Evolutionary conservation across 2,888 invertebrate species (phyloP), one percentile per base, ranked within the genome.

Genomic region (Pardosa pseudoannulata): DNA sequence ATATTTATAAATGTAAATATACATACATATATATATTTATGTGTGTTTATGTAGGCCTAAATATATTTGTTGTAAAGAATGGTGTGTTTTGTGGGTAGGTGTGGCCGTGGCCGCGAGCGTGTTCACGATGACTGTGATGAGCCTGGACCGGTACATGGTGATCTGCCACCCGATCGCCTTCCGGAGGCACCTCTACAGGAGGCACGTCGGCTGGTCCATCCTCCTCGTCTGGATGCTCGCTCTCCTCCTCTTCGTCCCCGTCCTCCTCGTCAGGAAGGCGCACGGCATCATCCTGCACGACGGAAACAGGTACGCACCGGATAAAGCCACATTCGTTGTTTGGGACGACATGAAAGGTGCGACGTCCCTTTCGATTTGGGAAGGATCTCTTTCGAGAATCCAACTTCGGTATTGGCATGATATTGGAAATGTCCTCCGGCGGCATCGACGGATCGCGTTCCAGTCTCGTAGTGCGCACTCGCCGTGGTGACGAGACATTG

Each of bases 71-170:
- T n/a, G n/a, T n/a, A n/a, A n/a, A n/a, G n/a, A n/a, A n/a, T n/a
- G n/a, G n/a, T n/a, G n/a, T n/a, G n/a, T n/a, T n/a, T n/a, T n/a
- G n/a, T n/a, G n/a, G 5, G 36, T 41, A 95, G 95, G 95, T 78
- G 94, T 95, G 31, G 94, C 95, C n/a, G 95, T 95, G 1, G 94
- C 95, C 0, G 94, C 95, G 0, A 95, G 95, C 90, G 94, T 96
- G 72, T 95, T 95, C 91, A 96, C 96, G 0, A 95, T 96, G 89
- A 95, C 95, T 0, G 94, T 95, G 0, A 95, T 96, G 94, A 95
- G 95, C 5, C 93, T 96, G 81, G 95, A 95, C 91, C 93, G 96
- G 74, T 90, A 90, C 62, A 89, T 91, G 11, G 95, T 95, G 75
- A 95, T 96, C 90, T 94, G 95, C 32, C 95, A 95, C 90, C 95